phyloP scores from a whole-genome alignment of 2,888 invertebrate species.

The Apamea monoglypha region DNA sequence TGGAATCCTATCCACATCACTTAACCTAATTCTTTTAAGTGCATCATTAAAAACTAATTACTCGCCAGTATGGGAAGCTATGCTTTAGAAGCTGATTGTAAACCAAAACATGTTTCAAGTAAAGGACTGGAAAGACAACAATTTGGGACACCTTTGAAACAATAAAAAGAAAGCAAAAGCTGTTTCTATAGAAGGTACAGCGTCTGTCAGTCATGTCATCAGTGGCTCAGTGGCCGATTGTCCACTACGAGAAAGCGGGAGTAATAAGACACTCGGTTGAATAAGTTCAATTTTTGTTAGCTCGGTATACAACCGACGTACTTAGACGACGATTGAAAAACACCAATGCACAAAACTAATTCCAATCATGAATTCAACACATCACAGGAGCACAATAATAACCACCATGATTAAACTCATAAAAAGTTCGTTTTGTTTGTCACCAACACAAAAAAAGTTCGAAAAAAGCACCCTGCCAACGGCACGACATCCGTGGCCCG shows the following conservation, averaged over 20 bases:
- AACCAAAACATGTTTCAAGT: conserved; percentile 40
- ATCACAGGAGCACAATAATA: conserved; percentile 74
- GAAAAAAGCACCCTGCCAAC: conserved; percentile 79
- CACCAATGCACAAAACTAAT: conserved; percentile 70
- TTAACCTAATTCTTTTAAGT: conserved; percentile 50
- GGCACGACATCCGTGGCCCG: conserved; percentile 82
- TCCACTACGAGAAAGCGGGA: conserved; percentile 76
- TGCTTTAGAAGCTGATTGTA: conserved; percentile 29
- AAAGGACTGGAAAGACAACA: conserved; percentile 4
- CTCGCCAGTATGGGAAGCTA: conserved; percentile 27
- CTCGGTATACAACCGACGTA: conserved; percentile 66
- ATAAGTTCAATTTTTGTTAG: conserved; percentile 79
- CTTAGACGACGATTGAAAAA: conserved; percentile 67
- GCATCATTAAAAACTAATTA: conserved; percentile 52
- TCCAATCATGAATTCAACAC: conserved; percentile 74
- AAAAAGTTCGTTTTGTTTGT: conserved; percentile 78
- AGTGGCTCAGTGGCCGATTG: conserved; percentile 56
- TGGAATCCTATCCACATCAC: conserved; percentile 36
- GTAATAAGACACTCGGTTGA: conserved; percentile 74
- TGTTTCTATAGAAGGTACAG: conserved; percentile 21
- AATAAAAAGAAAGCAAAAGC: conserved; percentile 27
- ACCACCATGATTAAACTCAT: conserved; percentile 78
- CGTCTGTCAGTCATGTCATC: conserved; percentile 49
- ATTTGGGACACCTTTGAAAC: conserved; percentile 23
- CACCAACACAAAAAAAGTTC: conserved; percentile 79